A percentile compares a stretch with the other conserved stretches of the same genome.
Evolutionary conservation across 2,113 vertebrate genomes (phyloP).

Genomic region (Sylvilagus bachmani): DNA sequence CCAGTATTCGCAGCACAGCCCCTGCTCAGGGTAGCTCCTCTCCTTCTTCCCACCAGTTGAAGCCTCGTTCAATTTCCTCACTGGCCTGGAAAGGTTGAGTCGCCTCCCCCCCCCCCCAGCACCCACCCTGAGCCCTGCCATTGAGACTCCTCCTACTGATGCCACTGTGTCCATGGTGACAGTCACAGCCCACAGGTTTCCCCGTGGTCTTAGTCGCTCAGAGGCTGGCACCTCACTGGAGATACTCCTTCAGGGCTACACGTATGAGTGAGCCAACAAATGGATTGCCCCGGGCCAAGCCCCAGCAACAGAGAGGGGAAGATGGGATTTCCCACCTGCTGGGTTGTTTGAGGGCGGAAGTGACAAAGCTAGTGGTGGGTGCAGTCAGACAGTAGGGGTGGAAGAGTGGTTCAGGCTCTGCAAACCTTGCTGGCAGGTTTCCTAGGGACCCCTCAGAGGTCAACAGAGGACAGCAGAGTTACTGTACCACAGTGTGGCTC

Average conservation of each 20-base stretch:
- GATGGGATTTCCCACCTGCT: background rate
- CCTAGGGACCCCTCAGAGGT: background rate
- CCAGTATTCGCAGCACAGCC: accelerated
- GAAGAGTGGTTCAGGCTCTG: background rate
- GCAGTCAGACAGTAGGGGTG: background rate
- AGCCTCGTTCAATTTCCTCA: background rate
- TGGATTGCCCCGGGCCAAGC: background rate
- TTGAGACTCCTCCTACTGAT: background rate
- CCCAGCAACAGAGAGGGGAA: background rate
- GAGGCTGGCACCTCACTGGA: background rate
- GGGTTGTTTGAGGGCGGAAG: background rate
- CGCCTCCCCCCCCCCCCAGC: background rate
- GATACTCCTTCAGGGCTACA: accelerated
- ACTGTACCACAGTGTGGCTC: background rate
- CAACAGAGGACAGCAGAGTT: background rate
- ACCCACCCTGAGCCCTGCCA: background rate
- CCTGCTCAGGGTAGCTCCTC: background rate
- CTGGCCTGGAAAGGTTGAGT: background rate
- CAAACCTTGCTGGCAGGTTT: background rate
- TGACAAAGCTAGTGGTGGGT: background rate
- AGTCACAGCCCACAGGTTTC: background rate
- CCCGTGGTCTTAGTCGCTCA: background rate
- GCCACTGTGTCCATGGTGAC: no score
- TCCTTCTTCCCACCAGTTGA: background rate
- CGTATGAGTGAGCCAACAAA: background rate